These are phyloP conservation scores for Orthonychiurus folsomi DNA, from an alignment of 2,888 invertebrate species.

Conservation along the genomic window DNA sequence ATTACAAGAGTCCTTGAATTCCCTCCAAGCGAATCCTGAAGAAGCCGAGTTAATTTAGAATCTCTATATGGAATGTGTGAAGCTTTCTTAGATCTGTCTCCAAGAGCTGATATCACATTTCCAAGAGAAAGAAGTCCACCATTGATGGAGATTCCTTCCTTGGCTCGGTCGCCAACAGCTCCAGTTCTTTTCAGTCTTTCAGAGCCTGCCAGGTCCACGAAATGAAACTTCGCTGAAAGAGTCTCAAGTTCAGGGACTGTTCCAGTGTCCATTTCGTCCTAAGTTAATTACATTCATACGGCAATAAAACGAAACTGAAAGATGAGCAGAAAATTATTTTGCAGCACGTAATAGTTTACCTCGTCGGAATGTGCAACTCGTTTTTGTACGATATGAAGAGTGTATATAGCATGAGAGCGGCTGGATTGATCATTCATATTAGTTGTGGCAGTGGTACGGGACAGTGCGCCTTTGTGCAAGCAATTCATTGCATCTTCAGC, in stretches of 20 bases:
- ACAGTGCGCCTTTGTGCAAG: constrained; percentile 80
- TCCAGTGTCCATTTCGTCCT: constrained; percentile 39
- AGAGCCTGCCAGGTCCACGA: constrained; percentile 96
- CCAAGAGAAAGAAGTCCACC: constrained; percentile 93
- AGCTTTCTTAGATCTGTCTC: constrained; percentile 78
- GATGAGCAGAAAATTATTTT: background rate
- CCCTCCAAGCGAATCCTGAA: constrained; percentile 95
- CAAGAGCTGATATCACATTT: constrained; percentile 95
- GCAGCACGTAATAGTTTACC: no score
- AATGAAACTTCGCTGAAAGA: constrained; percentile 93
- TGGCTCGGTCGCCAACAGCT: constrained; percentile 92
- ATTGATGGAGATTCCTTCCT: constrained; percentile 97
- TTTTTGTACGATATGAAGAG: constrained; percentile 75
- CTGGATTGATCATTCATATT: constrained; percentile 93
- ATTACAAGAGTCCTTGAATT: constrained; percentile 79
- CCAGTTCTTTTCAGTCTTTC: constrained; percentile 93
- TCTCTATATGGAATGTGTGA: constrained; percentile 94
- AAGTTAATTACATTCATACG: background rate
- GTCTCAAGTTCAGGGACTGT: constrained; percentile 68
- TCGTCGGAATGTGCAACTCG: constrained; percentile 50
- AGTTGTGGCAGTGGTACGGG: constrained; percentile 95
- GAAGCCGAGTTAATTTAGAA: constrained; percentile 89
- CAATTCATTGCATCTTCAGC: constrained; percentile 45
- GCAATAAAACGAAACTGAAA: constrained; percentile 2
- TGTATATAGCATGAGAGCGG: constrained; percentile 94